These are phyloP conservation scores for Popillia japonica DNA, from an alignment of 1,140 invertebrate species.

Conservation along the genomic window DNA sequence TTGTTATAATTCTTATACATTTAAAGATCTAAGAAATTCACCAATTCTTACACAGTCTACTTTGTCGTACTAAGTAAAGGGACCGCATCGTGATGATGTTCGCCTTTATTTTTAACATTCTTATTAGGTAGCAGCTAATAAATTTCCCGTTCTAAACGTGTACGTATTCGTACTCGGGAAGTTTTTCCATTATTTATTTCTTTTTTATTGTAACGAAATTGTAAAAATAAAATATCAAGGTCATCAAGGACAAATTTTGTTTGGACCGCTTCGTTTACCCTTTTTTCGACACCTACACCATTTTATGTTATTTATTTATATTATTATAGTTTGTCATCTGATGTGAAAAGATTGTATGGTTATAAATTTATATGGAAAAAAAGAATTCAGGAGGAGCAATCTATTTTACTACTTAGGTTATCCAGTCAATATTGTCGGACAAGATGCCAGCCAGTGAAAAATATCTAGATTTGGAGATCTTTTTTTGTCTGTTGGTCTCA, in stretches of 20 bases:
- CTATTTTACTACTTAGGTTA: too few species aligned
- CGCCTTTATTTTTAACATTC: not conserved
- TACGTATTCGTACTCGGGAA: not conserved
- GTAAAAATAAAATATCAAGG: conserved; percentile 35
- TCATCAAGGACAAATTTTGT: conserved; percentile 8
- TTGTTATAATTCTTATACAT: conserved; percentile 8
- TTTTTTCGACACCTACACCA: conserved; percentile 16
- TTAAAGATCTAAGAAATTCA: conserved; percentile 31
- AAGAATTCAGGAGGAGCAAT: too few species aligned
- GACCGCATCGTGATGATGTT: not conserved
- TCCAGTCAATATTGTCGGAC: too few species aligned
- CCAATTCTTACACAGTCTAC: conserved; percentile 18
- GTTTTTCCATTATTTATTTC: not conserved
- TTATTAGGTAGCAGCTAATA: not conserved
- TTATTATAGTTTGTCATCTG: conserved; percentile 2
- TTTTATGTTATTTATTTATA: not conserved
- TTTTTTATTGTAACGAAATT: conserved; percentile 21
- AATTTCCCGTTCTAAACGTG: not conserved
- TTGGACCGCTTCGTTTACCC: conserved; percentile 36
- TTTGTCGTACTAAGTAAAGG: not conserved
- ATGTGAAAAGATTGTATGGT: not conserved
- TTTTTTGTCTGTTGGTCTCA: too few species aligned
- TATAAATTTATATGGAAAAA: too few species aligned
- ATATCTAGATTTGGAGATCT: too few species aligned
- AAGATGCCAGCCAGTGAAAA: too few species aligned